phyloP scores from a whole-genome alignment of 1,140 invertebrate species.

The Sipha flava region DNA sequence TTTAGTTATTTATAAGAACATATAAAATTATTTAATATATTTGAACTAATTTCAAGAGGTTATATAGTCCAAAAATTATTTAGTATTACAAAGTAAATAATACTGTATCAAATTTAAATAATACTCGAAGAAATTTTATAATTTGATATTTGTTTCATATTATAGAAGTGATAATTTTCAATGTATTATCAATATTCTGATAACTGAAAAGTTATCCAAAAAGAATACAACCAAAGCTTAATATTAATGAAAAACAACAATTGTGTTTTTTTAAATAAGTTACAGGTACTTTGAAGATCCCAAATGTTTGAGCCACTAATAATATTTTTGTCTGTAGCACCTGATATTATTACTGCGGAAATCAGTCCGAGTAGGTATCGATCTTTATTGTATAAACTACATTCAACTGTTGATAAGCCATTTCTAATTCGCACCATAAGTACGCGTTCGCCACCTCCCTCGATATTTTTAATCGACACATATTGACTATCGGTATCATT shows the following conservation, averaged over 20 bases:
- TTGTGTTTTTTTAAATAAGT: background rate
- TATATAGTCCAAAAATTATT: too few species aligned
- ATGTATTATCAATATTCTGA: background rate
- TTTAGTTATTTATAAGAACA: too few species aligned
- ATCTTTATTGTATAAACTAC: slow-evolving; percentile 41
- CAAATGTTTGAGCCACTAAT: background rate
- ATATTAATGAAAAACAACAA: background rate
- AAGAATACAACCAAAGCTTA: background rate
- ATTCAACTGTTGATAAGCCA: slow-evolving; percentile 40
- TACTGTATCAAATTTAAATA: too few species aligned
- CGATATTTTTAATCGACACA: background rate
- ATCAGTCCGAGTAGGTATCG: slow-evolving; percentile 41
- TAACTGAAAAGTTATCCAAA: background rate
- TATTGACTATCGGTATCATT: background rate
- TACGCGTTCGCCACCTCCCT: background rate
- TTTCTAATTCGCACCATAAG: slow-evolving; percentile 39
- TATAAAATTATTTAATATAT: too few species aligned
- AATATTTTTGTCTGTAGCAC: slow-evolving; percentile 10
- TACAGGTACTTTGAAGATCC: background rate
- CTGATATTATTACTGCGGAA: slow-evolving; percentile 41
- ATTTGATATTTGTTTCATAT: background rate
- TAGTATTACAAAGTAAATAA: too few species aligned
- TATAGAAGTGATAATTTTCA: background rate
- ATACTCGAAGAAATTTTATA: too few species aligned
- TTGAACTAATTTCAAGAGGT: too few species aligned